These are phyloP conservation scores for Melipona quadrifasciata DNA, from an alignment of 1,140 invertebrate species.

Conservation along the genomic window DNA sequence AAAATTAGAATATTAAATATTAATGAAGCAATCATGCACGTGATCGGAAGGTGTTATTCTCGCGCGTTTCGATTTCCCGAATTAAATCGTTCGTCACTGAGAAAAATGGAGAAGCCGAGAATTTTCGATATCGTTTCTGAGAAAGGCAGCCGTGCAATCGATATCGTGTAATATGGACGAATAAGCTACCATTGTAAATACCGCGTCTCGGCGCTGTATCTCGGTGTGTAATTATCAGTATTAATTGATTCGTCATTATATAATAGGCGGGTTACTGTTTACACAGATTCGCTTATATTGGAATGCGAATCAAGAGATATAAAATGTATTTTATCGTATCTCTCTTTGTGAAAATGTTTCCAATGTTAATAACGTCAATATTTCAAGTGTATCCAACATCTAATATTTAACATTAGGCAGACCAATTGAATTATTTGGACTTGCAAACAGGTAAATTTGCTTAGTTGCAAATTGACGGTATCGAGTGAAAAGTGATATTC, in stretches of 20 bases:
- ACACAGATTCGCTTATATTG: not conserved
- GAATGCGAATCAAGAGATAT: not conserved
- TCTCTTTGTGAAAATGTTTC: not conserved
- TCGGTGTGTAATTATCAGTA: conserved; percentile 4
- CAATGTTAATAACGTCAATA: not conserved
- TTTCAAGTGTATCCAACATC: no score
- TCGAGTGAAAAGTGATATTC: no score
- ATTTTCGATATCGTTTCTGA: not conserved
- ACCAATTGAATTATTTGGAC: not conserved
- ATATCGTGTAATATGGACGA: not conserved
- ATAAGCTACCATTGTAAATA: not conserved
- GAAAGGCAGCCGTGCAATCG: not conserved
- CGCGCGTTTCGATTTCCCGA: not conserved
- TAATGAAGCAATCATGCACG: not conserved
- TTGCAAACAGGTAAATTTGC: not conserved
- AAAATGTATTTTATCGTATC: not conserved
- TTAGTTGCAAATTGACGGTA: not conserved
- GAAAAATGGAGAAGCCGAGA: no score
- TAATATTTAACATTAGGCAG: not conserved
- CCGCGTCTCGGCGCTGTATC: not conserved
- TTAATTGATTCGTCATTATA: conserved; percentile 41
- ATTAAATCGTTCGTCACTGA: no score
- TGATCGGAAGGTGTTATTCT: not conserved
- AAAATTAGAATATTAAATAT: conserved; percentile 3
- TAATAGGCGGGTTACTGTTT: conserved; percentile 28